phyloP scores from a whole-genome alignment of 2,797 vertebrate species.

The Toxotes lorentzi region DNA sequence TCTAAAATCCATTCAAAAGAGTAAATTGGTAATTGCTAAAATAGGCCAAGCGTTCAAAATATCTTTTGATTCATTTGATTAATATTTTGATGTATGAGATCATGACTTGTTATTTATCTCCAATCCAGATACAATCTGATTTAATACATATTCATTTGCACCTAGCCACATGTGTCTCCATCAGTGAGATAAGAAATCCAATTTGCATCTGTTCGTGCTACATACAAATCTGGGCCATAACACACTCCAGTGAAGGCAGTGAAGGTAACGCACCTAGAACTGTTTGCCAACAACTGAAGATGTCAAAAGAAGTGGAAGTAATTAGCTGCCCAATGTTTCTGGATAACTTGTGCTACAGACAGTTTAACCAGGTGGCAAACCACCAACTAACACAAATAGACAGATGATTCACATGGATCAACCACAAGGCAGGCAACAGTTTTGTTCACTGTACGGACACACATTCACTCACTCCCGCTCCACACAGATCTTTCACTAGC shows the following conservation, averaged over 20 bases:
- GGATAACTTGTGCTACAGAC: neutral
- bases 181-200: constrained; percentile 36
- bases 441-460: neutral
- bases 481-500: neutral
- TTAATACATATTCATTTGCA: constrained; percentile 19
- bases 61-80: neutral
- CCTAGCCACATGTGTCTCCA: neutral
- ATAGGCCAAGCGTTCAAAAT: neutral
- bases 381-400: neutral
- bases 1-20: constrained; percentile 5
- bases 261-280: constrained; percentile 4
- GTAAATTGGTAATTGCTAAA: neutral
- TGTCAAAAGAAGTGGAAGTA: neutral
- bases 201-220: constrained; percentile 26
- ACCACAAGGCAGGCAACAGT: neutral
- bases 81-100: constrained; percentile 7
- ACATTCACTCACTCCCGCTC: neutral
- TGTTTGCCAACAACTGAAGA: neutral
- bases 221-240: constrained; percentile 3
- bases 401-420: neutral
- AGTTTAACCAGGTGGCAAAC: neutral
- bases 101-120: neutral
- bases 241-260: neutral
- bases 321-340: neutral
- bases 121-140: constrained; percentile 16